Base-by-base conservation (phyloP, 2,113 vertebrate species). In the Psittacus erithacus region DNA sequence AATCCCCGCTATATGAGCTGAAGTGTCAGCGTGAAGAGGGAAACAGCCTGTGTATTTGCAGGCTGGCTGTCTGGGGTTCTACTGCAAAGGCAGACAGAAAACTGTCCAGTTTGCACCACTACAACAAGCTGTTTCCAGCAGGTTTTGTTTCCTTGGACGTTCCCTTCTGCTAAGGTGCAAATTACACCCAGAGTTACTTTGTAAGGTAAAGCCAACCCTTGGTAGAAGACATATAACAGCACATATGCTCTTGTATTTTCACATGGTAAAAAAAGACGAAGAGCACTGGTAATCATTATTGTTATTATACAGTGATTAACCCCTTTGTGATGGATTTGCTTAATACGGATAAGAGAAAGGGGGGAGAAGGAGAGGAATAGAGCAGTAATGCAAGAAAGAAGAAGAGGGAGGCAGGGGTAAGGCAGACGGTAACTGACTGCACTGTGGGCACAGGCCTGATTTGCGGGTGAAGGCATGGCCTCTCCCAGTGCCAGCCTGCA, bases 71-170 rank as follows among this genome's bases (percentile, higher is more conserved):
- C 28, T 2, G 1, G 55, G 79, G 41, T 24, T 73, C 47, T 46
- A 52, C 20, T 73, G 49, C 24, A 22, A 35, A 52, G 82, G 60
- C 60, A 77, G 47, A 64, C 60, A 69, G 47, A 75, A n/a, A 63
- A 49, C 59, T 49, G 38, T 49, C 31, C 53, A 15, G 28, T 17
- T 63, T 75, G 77, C 50, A 38, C 33, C 64, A 11, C 22, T 9
- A 17, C 88, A n/a, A 17, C 50, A 11, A 0, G 0, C 22, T 23
- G 3, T 8, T 39, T 39, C 50, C 17, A 18, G 39, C 31, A n/a
- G 22, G 11, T 19, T 60, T 12, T 65, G 28, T 28, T 41, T 57
- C 62, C n/a, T 41, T 12, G 2, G 55, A 35, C 17, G 15, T 12
- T 27, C 41, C 73, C 63, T 41, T 47, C 82, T 64, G 52, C 60